These are phyloP conservation scores for Trissoscelio sp. DNA, from an alignment of 2,888 invertebrate species.

Conservation along the genomic window DNA sequence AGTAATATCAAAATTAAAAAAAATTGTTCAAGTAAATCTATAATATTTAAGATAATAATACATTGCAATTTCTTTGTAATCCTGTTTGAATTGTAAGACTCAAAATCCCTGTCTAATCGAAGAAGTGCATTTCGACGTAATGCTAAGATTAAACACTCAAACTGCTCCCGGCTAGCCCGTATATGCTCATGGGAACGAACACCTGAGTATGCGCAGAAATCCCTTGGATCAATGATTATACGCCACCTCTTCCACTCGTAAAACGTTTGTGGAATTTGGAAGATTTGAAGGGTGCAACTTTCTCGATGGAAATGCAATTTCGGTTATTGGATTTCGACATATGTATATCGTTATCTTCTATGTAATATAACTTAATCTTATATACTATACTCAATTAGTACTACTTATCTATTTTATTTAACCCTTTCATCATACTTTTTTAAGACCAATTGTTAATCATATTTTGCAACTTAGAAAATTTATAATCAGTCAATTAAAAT, in stretches of 20 bases:
- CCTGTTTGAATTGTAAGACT: not conserved
- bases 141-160: conserved; percentile 80
- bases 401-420: no score
- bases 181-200: conserved; percentile 77
- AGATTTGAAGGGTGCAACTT: conserved; percentile 37
- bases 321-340: conserved; percentile 14
- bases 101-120: conserved; percentile 17
- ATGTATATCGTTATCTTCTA: conserved; percentile 4
- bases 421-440: no score
- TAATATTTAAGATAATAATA: no score
- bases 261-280: conserved; percentile 54
- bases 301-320: conserved; percentile 9
- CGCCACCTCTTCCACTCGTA: conserved; percentile 43
- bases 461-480: no score
- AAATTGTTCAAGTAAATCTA: no score
- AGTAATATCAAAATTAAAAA: no score
- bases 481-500: no score
- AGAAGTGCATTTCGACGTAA: conserved; percentile 80
- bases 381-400: no score
- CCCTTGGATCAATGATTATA: conserved; percentile 68
- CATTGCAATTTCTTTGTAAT: no score
- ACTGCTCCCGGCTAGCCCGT: conserved; percentile 56
- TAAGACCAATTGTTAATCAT: no score
- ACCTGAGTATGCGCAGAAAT: conserved; percentile 78
- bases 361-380: no score